Conservation (phyloP, 2,113 vertebrate species). For the Coracopsis vasa region DNA sequence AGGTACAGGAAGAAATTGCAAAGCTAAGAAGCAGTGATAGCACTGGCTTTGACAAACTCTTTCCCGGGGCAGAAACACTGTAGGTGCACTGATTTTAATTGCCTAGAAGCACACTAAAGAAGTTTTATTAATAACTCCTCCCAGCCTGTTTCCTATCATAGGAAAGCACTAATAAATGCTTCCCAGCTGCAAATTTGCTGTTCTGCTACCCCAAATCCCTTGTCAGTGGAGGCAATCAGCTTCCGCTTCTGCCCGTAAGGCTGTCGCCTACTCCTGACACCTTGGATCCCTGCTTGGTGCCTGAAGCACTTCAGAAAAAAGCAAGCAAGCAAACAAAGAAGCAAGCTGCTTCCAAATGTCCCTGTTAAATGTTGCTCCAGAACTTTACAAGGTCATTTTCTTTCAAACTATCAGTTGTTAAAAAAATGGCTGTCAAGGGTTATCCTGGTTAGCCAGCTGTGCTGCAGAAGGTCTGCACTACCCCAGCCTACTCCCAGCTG, state of each 20-base stretch:
- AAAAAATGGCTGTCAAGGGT: not conserved
- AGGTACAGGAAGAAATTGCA: not conserved
- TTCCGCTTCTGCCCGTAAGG: not conserved
- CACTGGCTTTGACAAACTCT: not conserved
- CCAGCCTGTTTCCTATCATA: not conserved
- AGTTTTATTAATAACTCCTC: not conserved
- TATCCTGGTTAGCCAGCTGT: not conserved
- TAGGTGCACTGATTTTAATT: not conserved
- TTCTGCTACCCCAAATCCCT: not conserved
- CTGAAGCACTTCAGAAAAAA: not conserved
- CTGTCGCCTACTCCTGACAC: not conserved
- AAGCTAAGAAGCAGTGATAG: not conserved
- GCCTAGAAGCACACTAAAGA: not conserved
- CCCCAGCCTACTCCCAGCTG: not conserved
- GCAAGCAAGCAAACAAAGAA: not conserved
- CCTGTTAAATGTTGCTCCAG: not conserved
- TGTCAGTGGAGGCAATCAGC: not conserved
- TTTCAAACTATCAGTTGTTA: not conserved
- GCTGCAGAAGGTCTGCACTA: not conserved
- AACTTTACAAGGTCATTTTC: not conserved
- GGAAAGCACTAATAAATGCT: not conserved
- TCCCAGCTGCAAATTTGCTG: not conserved
- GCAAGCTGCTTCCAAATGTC: not conserved
- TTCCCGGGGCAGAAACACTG: not conserved
- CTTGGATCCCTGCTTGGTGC: not conserved